A percentile compares a stretch with the other conserved stretches of the same genome.
These are phyloP conservation scores for Chrysocyon brachyurus DNA, from an alignment of 2,797 vertebrate genomes.

Conservation along the genomic window DNA sequence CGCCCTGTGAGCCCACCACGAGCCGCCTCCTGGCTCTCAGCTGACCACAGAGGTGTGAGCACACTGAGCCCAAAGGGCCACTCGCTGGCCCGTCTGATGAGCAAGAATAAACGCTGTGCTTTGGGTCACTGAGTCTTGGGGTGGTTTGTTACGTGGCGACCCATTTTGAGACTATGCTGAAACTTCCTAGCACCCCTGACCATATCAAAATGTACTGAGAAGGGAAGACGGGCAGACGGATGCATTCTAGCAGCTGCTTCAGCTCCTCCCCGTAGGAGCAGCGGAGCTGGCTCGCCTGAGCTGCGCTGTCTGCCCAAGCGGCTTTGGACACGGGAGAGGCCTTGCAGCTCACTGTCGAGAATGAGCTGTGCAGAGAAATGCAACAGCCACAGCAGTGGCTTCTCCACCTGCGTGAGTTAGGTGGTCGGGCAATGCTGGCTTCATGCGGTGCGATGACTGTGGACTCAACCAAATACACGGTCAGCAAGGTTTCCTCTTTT, in stretches of 20 bases:
- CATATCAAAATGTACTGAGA: neutral
- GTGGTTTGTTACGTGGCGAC: neutral
- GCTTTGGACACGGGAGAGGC: neutral
- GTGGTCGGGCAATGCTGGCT: neutral
- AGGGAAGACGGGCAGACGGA: neutral
- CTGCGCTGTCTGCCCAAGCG: neutral
- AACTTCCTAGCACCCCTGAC: neutral
- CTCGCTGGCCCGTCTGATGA: neutral
- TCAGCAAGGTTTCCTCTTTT: neutral
- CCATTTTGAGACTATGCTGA: neutral
- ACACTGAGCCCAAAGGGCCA: neutral
- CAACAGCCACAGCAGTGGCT: neutral
- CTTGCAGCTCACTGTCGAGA: neutral
- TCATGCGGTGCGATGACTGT: neutral
- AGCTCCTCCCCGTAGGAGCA: neutral
- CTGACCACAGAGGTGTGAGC: neutral
- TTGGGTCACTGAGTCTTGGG: neutral
- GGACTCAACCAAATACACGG: neutral
- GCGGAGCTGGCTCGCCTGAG: neutral
- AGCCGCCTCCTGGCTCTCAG: neutral
- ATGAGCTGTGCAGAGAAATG: neutral
- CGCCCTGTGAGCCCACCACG: neutral
- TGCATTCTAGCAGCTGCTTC: neutral
- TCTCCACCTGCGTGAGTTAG: neutral
- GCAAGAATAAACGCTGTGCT: neutral